Percentiles rank a stretch among this genome's conserved stretches.
Conservation (phyloP, 2,888 invertebrate species). For the Latheticus oryzae region DNA sequence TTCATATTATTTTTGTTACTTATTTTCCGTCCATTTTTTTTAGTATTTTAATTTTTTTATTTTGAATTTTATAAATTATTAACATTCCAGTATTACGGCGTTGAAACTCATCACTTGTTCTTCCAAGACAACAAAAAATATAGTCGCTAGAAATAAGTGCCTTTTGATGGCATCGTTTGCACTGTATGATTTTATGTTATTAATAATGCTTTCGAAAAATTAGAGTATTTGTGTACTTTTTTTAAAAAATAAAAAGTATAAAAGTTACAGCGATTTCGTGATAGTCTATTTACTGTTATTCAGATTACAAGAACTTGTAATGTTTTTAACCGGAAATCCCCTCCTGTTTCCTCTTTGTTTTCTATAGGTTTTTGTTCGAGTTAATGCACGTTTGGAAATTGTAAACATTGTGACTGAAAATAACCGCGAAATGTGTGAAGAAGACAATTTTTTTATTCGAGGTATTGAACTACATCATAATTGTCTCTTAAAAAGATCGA, state of each 20-base stretch:
- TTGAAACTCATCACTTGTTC: constrained; percentile 26
- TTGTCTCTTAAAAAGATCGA: constrained; percentile 31
- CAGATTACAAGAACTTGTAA: constrained; percentile 22
- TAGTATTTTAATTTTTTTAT: constrained; percentile 42
- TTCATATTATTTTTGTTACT: constrained; percentile 29
- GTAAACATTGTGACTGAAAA: constrained; percentile 7
- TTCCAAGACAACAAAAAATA: constrained; percentile 24
- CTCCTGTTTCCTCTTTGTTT: constrained; percentile 12
- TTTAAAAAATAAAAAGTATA: constrained; percentile 28
- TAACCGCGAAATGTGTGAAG: constrained; percentile 28
- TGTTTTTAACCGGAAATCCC: constrained; percentile 21
- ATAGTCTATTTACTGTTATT: constrained; percentile 14
- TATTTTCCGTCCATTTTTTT: constrained; percentile 54
- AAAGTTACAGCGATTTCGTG: not conserved
- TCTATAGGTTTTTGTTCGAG: constrained; percentile 29
- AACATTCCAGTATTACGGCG: constrained; percentile 38
- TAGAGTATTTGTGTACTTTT: constrained; percentile 43
- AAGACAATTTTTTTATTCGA: constrained; percentile 26
- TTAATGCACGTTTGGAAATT: constrained; percentile 26
- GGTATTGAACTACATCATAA: constrained; percentile 8
- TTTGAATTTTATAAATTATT: constrained; percentile 25
- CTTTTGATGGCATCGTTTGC: constrained; percentile 39
- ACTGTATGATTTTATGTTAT: constrained; percentile 37
- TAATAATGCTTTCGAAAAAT: constrained; percentile 30
- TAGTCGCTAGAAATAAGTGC: constrained; percentile 38